Evolutionary conservation across 2,888 invertebrate species (phyloP).

Genomic region (Hirtodrosophila alboralis): DNA sequence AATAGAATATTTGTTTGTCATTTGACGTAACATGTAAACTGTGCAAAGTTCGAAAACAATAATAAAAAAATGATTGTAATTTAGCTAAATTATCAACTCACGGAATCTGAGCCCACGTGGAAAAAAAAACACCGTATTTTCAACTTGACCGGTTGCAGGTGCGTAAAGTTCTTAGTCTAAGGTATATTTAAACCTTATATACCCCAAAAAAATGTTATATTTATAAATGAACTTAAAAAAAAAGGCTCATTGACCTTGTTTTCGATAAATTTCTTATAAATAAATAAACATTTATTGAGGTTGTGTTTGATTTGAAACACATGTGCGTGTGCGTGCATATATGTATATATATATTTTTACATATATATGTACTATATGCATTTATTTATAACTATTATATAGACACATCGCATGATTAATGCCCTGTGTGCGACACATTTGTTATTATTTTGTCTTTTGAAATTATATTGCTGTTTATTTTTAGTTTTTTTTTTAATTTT

Average conservation of each 20-base stretch:
- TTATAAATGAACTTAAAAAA: constrained; percentile 6
- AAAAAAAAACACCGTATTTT: background rate
- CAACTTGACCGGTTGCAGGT: constrained; percentile 33
- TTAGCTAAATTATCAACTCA: constrained; percentile 15
- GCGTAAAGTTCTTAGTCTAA: constrained; percentile 7
- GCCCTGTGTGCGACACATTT: constrained; percentile 23
- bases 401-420: constrained; percentile 48
- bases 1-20: constrained; percentile 20
- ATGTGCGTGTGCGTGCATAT: constrained; percentile 18
- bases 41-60: constrained; percentile 9
- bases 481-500: constrained; percentile 11
- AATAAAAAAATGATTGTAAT: constrained; percentile 37
- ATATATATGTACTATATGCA: constrained; percentile 4
- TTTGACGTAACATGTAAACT: constrained; percentile 48
- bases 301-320: constrained; percentile 16
- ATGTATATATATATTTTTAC: background rate
- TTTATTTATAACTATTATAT: constrained; percentile 5
- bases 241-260: constrained; percentile 44
- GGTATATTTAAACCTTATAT: constrained; percentile 6
- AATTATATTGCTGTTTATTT: constrained; percentile 39
- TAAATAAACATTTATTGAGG: constrained; percentile 13
- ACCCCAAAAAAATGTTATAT: no score
- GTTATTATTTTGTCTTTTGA: constrained; percentile 26
- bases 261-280: background rate
- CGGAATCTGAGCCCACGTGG: constrained; percentile 13